Evolutionary conservation across 2,888 invertebrate species (phyloP), one percentile per base, ranked within the genome.

Genomic region (Volucella zonaria): DNA sequence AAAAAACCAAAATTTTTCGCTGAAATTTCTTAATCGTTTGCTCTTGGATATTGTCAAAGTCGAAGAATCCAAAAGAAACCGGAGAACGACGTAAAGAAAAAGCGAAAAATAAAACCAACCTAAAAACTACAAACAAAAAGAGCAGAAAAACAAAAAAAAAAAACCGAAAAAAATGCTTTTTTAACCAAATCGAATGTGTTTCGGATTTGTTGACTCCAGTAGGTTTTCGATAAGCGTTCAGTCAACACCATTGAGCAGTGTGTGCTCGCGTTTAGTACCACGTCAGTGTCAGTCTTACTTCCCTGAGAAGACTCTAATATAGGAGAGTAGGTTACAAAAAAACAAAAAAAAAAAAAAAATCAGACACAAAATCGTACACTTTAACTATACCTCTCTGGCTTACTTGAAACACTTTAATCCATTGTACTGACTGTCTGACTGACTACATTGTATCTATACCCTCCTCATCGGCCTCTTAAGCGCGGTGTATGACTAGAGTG

Each of bases 141-240:
- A 43, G 52, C 42, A 75, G 62, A 61, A 68, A 51, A 68, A 42
- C 14, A 8, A 62, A 40, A 43, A 77, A 68, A 47, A 51, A 51
- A 38, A 9, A 38, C 62, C 18, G 43, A 52, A 66, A 38, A 38
- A 62, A 51, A 54, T 56, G 47, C 38, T n/a, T 43, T 80, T 70
- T 80, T 61, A 76, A 71, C 80, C 80, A 75, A 83, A 76, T 80
- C 75, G 80, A 83, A 83, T 76, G 71, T 66, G 66, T 80, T 75
- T 83, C 52, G 75, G 75, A 54, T 75, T 66, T 80, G 80, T 83
- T 76, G 75, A 83, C 83, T 83, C 70, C 83, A 83, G 83, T 83
- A 80, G 83, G 83, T 83, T 80, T 83, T 85, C 81, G 85, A 85
- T 85, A 85, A 85, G 85, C 81, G 58, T 76, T 80, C 83, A 81